These are phyloP conservation scores for Colistium nudipinnis DNA, from an alignment of 2,113 vertebrate species.

Conservation along the genomic window DNA sequence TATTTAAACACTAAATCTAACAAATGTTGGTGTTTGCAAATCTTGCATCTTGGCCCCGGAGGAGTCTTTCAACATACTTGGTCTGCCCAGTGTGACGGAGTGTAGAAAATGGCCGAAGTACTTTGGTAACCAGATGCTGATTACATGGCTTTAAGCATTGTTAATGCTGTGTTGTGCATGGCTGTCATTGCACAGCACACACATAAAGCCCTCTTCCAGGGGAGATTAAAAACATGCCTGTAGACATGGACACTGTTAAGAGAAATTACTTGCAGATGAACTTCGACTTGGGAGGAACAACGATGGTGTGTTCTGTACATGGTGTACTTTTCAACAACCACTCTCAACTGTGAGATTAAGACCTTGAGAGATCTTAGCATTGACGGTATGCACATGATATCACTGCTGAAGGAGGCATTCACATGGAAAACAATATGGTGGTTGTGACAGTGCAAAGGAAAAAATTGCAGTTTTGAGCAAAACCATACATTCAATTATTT, in stretches of 20 bases:
- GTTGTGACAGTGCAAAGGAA: not conserved
- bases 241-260: slow-evolving; percentile 38
- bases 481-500: not conserved
- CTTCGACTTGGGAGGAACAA: slow-evolving; percentile 41
- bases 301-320: slow-evolving; percentile 46
- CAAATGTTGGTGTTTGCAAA: slow-evolving; percentile 17
- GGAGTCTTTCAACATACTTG: slow-evolving; percentile 4
- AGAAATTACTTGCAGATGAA: slow-evolving; percentile 42
- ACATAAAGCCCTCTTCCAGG: slow-evolving; percentile 23
- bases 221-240: slow-evolving; percentile 33
- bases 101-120: slow-evolving; percentile 54
- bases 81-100: slow-evolving; percentile 29
- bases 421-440: not conserved
- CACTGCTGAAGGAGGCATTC: slow-evolving; percentile 5
- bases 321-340: slow-evolving; percentile 50
- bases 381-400: slow-evolving; percentile 8
- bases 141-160: slow-evolving; percentile 43
- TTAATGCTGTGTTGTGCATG: slow-evolving; percentile 34
- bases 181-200: slow-evolving; percentile 14
- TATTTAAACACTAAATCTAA: slow-evolving; percentile 21
- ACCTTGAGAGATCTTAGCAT: slow-evolving; percentile 10
- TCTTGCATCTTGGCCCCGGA: slow-evolving; percentile 9
- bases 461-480: slow-evolving; percentile 2
- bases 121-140: slow-evolving; percentile 46
- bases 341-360: slow-evolving; percentile 17